Evolutionary conservation across 2,113 vertebrate genomes (phyloP).

Genomic region (Oostethus manadensis): DNA sequence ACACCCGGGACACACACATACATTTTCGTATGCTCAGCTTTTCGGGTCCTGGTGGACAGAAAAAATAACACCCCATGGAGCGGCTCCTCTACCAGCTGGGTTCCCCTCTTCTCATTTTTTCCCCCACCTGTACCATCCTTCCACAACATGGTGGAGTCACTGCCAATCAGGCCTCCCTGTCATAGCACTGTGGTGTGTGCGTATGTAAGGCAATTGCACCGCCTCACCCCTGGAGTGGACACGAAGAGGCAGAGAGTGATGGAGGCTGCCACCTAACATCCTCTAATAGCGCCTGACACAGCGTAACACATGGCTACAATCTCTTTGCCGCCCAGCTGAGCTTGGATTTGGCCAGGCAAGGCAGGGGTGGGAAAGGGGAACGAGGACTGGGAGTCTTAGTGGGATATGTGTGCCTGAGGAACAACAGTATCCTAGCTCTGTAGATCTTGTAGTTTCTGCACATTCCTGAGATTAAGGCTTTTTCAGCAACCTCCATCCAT

Average conservation of each 20-base stretch:
- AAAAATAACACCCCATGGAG: slow-evolving; percentile 68
- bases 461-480: slow-evolving; percentile 16
- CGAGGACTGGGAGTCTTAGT: slow-evolving; percentile 16
- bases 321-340: slow-evolving; percentile 62
- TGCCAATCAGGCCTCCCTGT: slow-evolving; percentile 71
- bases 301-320: slow-evolving; percentile 60
- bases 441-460: slow-evolving; percentile 13
- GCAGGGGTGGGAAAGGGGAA: slow-evolving; percentile 11
- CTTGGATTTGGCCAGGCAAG: slow-evolving; percentile 52
- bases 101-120: slow-evolving; percentile 23
- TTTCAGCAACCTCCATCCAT: slow-evolving; percentile 6
- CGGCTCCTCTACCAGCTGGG: slow-evolving; percentile 64
- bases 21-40: slow-evolving; percentile 41
- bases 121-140: slow-evolving; percentile 47
- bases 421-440: slow-evolving; percentile 19
- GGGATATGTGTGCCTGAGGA: slow-evolving; percentile 20
- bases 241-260: slow-evolving; percentile 64
- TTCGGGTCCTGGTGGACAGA: slow-evolving; percentile 54
- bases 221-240: slow-evolving; percentile 68
- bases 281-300: slow-evolving; percentile 73
- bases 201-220: slow-evolving; percentile 68
- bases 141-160: slow-evolving; percentile 64
- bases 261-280: slow-evolving; percentile 69
- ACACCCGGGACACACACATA: slow-evolving; percentile 54
- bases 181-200: slow-evolving; percentile 49